Conservation (phyloP, 2,888 invertebrate genomes). For the Netelia inedita region DNA sequence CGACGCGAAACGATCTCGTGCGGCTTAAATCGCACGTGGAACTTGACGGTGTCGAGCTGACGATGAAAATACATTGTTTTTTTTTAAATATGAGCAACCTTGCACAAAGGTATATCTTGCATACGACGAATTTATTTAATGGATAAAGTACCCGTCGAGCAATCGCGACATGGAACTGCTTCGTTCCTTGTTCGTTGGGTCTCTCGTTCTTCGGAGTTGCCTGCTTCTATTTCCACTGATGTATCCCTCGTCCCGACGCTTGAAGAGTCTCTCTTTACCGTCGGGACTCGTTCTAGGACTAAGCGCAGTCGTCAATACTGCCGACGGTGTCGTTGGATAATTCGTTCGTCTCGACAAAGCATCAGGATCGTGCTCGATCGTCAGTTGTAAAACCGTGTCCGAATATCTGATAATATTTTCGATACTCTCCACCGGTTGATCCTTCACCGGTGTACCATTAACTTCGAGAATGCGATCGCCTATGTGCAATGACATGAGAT, state of each 20-base stretch:
- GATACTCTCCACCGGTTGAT: constrained; percentile 92
- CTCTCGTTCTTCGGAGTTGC: constrained; percentile 87
- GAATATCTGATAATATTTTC: constrained; percentile 91
- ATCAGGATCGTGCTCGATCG: constrained; percentile 96
- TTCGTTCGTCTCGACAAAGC: constrained; percentile 87
- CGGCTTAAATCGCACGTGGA: constrained; percentile 91
- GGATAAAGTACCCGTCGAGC: constrained; percentile 89
- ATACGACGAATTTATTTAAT: neutral
- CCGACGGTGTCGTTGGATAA: constrained; percentile 84
- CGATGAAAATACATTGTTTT: constrained; percentile 23
- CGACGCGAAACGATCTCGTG: constrained; percentile 94
- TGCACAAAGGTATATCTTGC: no score
- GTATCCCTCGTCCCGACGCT: constrained; percentile 88
- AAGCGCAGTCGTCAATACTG: constrained; percentile 84
- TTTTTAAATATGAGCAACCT: neutral
- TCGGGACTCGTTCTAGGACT: constrained; percentile 83
- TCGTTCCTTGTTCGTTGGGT: constrained; percentile 90
- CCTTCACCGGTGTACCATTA: constrained; percentile 94
- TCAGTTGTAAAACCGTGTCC: constrained; percentile 91
- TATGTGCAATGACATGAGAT: constrained; percentile 93
- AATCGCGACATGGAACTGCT: constrained; percentile 95
- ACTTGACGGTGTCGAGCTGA: constrained; percentile 83
- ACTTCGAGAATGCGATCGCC: constrained; percentile 98
- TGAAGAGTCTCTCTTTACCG: constrained; percentile 86
- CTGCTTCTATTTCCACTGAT: constrained; percentile 88